Conservation (phyloP, 2,888 invertebrate genomes). For the Lithosia quadra region DNA sequence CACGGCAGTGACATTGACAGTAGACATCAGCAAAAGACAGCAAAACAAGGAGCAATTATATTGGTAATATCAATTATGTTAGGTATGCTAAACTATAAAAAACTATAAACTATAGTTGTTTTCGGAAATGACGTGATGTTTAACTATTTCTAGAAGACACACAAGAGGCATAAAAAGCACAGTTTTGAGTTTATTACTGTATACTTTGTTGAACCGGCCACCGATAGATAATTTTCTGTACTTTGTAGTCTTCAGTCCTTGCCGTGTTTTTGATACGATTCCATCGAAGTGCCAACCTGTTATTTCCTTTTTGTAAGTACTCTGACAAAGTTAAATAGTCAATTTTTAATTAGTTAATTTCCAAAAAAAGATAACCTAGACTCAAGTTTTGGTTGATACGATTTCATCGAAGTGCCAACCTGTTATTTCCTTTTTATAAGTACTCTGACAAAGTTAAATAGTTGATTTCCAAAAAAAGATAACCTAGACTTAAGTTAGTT, state of each 20-base stretch:
- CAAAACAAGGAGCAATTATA: too few species aligned
- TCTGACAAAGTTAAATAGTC: too few species aligned
- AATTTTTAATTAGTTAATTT: too few species aligned
- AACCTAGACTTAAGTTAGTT: neutral
- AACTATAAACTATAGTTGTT: too few species aligned
- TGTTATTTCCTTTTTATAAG: neutral
- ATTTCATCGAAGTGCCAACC: neutral
- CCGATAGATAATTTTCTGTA: neutral
- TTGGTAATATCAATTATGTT: too few species aligned
- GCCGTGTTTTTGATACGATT: neutral
- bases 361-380: too few species aligned
- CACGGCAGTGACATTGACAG: too few species aligned
- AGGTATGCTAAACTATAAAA: too few species aligned
- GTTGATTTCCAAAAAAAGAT: neutral
- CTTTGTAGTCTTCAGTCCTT: neutral
- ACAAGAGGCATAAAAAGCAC: neutral
- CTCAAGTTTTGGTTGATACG: too few species aligned
- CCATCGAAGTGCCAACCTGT: neutral
- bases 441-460: too few species aligned
- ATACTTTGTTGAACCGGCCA: neutral
- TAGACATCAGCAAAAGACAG: too few species aligned
- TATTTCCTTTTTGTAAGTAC: constrained; percentile 1
- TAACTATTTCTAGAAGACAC: neutral
- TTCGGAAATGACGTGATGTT: neutral
- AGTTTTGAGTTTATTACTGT: too few species aligned